Conservation (phyloP, 2,113 vertebrate species). For the Labrus mixtus region DNA sequence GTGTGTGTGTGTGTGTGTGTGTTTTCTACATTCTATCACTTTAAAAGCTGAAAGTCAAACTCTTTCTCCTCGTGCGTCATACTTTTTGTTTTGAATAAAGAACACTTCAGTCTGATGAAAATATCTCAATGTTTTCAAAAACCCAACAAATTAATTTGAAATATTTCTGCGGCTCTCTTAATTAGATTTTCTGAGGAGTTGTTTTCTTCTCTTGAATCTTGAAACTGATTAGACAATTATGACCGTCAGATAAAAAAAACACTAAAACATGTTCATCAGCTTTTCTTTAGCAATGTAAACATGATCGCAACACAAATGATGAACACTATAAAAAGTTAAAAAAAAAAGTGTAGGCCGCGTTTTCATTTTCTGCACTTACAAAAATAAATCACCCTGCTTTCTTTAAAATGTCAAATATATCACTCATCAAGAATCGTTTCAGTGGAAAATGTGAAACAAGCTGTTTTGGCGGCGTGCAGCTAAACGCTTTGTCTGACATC, state of each 20-base stretch:
- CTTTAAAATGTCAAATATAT: no score
- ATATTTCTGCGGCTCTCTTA: background rate
- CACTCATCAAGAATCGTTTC: no score
- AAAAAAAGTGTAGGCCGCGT: no score
- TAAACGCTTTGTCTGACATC: no score
- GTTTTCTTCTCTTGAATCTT: constrained; percentile 4
- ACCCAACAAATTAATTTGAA: background rate
- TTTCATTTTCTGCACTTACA: no score
- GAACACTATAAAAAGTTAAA: no score
- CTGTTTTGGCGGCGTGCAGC: no score
- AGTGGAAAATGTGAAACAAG: no score
- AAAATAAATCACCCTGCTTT: no score
- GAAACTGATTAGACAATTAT: background rate
- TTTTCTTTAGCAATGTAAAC: background rate
- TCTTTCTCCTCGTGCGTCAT: background rate
- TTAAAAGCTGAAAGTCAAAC: background rate
- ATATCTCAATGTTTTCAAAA: background rate
- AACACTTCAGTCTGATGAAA: constrained; percentile 14
- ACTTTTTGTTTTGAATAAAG: background rate
- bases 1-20: background rate
- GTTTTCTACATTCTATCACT: background rate
- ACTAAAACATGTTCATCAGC: background rate
- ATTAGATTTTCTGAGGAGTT: background rate
- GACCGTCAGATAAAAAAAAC: background rate
- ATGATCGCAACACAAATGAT: background rate